A percentile compares a stretch with the other conserved stretches of the same genome.
Evolutionary conservation across 2,888 invertebrate species (phyloP).

Genomic region (Drosophila barbarae): DNA sequence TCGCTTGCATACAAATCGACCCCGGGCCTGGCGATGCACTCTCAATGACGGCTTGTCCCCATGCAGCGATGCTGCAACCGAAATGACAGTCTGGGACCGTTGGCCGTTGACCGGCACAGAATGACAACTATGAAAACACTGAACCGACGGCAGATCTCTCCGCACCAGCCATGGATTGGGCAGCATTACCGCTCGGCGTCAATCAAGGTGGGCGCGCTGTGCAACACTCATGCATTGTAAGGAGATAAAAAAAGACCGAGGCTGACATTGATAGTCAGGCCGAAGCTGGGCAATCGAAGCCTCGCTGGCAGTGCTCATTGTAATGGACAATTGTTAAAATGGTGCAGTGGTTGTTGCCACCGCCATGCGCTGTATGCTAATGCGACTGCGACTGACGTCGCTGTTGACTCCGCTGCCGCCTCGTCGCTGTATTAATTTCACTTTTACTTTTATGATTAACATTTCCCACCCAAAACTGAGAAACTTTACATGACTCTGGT

Average conservation of each 20-base stretch:
- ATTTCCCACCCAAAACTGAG: conserved; percentile 74
- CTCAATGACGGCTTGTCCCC: conserved; percentile 50
- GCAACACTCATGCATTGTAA: conserved; percentile 46
- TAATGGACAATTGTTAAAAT: conserved; percentile 57
- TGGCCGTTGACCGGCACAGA: conserved; percentile 51
- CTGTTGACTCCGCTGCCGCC: conserved; percentile 39
- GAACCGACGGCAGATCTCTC: conserved; percentile 51
- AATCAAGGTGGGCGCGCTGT: conserved; percentile 46
- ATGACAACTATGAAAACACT: not conserved
- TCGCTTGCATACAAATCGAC: conserved; percentile 36
- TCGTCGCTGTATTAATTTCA: conserved; percentile 68
- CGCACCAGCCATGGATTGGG: conserved; percentile 4
- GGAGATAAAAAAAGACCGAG: conserved; percentile 44
- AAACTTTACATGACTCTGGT: conserved; percentile 65
- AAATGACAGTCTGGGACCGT: conserved; percentile 2
- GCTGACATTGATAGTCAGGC: conserved; percentile 53
- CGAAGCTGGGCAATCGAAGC: conserved; percentile 39
- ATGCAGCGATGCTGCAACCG: conserved; percentile 15
- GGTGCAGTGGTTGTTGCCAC: conserved; percentile 33
- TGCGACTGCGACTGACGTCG: conserved; percentile 60
- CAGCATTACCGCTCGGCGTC: conserved; percentile 48
- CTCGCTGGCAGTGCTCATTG: conserved; percentile 45
- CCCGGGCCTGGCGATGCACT: conserved; percentile 46
- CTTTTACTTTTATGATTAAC: conserved; percentile 73
- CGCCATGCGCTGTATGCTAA: conserved; percentile 69